A percentile compares a stretch with the other conserved stretches of the same genome.
These are phyloP conservation scores for Achlya flavicornis DNA, from an alignment of 2,888 invertebrate species.

Conservation along the genomic window DNA sequence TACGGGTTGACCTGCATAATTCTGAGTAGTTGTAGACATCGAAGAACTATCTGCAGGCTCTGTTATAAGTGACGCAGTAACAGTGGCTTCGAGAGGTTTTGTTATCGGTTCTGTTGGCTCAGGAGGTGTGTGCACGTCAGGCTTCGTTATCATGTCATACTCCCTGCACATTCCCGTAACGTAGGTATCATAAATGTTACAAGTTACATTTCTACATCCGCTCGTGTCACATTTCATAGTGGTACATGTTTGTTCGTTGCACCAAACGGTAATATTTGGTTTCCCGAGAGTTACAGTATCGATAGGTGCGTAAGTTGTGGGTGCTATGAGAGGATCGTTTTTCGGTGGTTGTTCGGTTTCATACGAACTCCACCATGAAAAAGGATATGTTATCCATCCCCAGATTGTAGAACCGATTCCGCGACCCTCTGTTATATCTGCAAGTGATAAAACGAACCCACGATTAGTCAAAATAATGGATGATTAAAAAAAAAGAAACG, in stretches of 20 bases:
- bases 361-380: slow-evolving; percentile 67
- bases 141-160: slow-evolving; percentile 54
- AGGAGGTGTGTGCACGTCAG: slow-evolving; percentile 42
- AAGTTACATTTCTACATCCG: slow-evolving; percentile 69
- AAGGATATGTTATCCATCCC: slow-evolving; percentile 77
- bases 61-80: slow-evolving; percentile 22
- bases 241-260: slow-evolving; percentile 78
- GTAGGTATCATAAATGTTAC: slow-evolving; percentile 78
- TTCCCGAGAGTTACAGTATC: slow-evolving; percentile 58
- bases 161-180: slow-evolving; percentile 72
- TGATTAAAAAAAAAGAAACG: neutral
- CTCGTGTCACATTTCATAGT: slow-evolving; percentile 69
- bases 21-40: slow-evolving; percentile 24
- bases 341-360: slow-evolving; percentile 43
- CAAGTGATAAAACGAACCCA: slow-evolving; percentile 42
- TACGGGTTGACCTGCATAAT: slow-evolving; percentile 27
- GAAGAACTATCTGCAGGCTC: slow-evolving; percentile 20
- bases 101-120: slow-evolving; percentile 33
- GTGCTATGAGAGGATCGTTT: slow-evolving; percentile 45
- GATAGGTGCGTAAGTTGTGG: slow-evolving; percentile 44
- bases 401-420: slow-evolving; percentile 71
- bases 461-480: slow-evolving; percentile 13
- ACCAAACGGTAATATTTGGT: slow-evolving; percentile 72
- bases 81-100: slow-evolving; percentile 22
- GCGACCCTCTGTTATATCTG: slow-evolving; percentile 68